Percentiles rank a stretch among this genome's conserved stretches.
phyloP scores from a whole-genome alignment of 1,140 invertebrate genomes.

The Bactericera cockerelli region DNA sequence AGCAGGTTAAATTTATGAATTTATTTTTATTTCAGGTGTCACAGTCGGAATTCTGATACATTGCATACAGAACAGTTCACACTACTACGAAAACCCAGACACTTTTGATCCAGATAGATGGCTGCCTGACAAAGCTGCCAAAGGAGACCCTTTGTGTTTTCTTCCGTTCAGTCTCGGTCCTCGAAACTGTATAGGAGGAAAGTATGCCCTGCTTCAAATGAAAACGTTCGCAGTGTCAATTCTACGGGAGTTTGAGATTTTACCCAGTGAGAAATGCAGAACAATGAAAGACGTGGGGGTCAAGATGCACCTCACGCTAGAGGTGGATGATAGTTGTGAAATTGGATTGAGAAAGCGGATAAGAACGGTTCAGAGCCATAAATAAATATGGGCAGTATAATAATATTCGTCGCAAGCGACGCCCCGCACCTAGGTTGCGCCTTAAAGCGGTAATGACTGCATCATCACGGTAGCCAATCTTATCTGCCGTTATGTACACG shows the following conservation, averaged over 20 bases:
- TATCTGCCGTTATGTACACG: no score
- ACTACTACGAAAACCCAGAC: conserved; percentile 54
- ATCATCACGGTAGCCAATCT: no score
- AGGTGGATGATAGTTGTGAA: neutral
- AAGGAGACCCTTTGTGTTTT: conserved; percentile 38
- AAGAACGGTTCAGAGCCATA: no score
- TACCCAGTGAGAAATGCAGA: neutral
- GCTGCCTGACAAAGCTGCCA: conserved; percentile 36
- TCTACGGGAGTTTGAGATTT: conserved; percentile 23
- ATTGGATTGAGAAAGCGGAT: neutral
- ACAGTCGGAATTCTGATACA: conserved; percentile 33
- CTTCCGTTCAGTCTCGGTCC: conserved; percentile 58
- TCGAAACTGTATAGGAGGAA: conserved; percentile 53
- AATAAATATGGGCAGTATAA: no score
- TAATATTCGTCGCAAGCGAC: no score
- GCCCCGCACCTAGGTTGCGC: no score
- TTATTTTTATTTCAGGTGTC: conserved; percentile 26
- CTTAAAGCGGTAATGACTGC: no score
- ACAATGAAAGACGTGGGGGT: neutral
- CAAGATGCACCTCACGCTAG: neutral
- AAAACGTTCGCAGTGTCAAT: conserved; percentile 30
- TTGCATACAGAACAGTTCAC: conserved; percentile 45
- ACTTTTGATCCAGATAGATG: conserved; percentile 63
- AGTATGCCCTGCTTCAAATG: conserved; percentile 10
- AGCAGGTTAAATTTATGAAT: no score